Percentiles rank a stretch among this genome's conserved stretches.
phyloP scores from a whole-genome alignment of 2,113 vertebrate genomes.

The Onychorhynchus coronatus region DNA sequence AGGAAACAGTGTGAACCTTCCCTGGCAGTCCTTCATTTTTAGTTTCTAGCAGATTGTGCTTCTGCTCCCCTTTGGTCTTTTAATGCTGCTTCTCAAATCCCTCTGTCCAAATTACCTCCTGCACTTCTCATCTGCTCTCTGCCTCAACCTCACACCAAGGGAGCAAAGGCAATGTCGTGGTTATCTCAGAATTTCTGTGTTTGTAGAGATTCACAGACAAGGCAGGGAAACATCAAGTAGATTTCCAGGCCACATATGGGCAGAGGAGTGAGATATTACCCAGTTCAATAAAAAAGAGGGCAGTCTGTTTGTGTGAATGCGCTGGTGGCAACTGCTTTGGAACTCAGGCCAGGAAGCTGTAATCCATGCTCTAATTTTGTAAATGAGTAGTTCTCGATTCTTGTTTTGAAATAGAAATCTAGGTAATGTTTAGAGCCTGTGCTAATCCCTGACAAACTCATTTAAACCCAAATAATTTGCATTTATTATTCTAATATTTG shows the following conservation, averaged over 20 bases:
- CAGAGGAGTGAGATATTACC: rapidly evolving
- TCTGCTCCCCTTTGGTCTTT: background rate
- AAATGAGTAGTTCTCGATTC: background rate
- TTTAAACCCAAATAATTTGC: background rate
- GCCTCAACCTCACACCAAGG: background rate
- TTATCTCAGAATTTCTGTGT: rapidly evolving
- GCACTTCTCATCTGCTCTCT: background rate
- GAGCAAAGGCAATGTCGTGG: background rate
- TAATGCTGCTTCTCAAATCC: background rate
- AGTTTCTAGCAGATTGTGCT: background rate
- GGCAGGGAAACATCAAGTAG: background rate
- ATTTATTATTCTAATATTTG: background rate
- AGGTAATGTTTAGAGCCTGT: background rate
- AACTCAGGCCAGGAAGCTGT: background rate
- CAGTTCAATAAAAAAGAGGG: background rate
- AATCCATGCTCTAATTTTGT: background rate
- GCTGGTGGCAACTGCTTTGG: background rate
- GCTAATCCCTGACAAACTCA: background rate
- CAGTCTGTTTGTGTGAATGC: rapidly evolving
- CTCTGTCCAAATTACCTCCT: background rate
- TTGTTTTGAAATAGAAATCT: background rate
- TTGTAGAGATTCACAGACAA: background rate
- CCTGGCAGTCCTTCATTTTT: background rate
- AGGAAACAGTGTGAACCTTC: background rate
- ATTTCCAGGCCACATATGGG: rapidly evolving